Percentiles rank a stretch among this genome's conserved stretches.
Conservation (phyloP, 2,113 vertebrate genomes). For the Chloropsis cyanopogon region DNA sequence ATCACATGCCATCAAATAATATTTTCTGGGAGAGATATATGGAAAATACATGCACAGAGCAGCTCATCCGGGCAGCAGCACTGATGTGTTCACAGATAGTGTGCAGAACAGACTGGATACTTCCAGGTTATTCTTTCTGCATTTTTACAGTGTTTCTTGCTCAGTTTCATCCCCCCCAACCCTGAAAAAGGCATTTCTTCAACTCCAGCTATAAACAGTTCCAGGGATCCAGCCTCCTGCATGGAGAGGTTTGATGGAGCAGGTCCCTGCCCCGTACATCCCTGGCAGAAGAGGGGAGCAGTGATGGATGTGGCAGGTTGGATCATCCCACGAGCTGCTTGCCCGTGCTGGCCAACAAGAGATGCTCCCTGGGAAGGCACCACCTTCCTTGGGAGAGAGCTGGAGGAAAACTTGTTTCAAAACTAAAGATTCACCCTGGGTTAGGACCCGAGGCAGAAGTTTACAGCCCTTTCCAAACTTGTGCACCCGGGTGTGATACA, state of each 20-base stretch:
- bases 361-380: background rate
- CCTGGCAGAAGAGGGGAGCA: background rate
- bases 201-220: background rate
- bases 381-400: fast-evolving
- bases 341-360: background rate
- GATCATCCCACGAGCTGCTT: background rate
- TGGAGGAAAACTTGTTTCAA: background rate
- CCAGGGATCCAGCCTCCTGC: background rate
- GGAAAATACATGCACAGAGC: background rate
- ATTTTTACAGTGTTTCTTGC: background rate
- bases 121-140: background rate
- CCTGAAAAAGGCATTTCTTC: background rate
- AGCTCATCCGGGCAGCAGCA: background rate
- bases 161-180: background rate
- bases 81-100: background rate
- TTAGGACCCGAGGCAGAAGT: background rate
- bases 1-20: background rate
- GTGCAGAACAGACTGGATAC: background rate
- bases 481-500: fast-evolving
- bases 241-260: background rate
- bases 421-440: background rate
- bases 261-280: background rate
- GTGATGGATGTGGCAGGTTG: background rate
- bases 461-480: background rate
- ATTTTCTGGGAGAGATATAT: background rate